Percentiles rank a stretch among this genome's conserved stretches.
Evolutionary conservation across 2,797 vertebrate species (phyloP).

Genomic region (Hydrophis major): DNA sequence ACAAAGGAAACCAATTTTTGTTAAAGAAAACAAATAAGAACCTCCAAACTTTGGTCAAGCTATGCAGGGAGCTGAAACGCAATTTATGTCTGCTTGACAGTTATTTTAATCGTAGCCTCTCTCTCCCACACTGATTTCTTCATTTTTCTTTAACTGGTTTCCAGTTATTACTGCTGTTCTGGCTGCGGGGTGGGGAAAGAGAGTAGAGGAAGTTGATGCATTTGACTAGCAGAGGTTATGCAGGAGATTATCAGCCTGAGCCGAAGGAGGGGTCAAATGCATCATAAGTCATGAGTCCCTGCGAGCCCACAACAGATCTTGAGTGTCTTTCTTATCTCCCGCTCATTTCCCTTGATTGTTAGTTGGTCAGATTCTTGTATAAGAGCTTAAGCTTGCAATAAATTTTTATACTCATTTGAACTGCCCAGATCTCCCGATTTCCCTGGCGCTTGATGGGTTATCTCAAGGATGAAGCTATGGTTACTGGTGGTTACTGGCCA

Average conservation of each 20-base stretch:
- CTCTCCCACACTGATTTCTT: not conserved
- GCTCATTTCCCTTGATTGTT: too few species aligned
- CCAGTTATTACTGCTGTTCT: not conserved
- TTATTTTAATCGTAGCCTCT: not conserved
- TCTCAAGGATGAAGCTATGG: not conserved
- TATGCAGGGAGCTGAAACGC: not conserved
- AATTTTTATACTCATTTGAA: not conserved
- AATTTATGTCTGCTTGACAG: not conserved
- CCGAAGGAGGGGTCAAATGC: not conserved
- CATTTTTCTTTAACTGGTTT: not conserved
- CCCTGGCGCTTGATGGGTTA: not conserved
- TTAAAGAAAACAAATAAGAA: not conserved
- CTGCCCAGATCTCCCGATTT: not conserved
- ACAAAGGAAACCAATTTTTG: not conserved
- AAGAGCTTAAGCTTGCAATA: not conserved
- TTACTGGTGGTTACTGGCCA: not conserved
- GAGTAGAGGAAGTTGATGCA: not conserved
- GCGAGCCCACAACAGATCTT: not conserved
- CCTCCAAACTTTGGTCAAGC: not conserved
- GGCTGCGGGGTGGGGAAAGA: too few species aligned
- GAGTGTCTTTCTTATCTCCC: not conserved
- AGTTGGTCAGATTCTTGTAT: too few species aligned
- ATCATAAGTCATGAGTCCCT: not conserved
- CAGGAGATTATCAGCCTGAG: not conserved
- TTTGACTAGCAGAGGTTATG: not conserved